Conservation (phyloP, 1,140 invertebrate genomes). For the Gonioctena quinquepunctata region DNA sequence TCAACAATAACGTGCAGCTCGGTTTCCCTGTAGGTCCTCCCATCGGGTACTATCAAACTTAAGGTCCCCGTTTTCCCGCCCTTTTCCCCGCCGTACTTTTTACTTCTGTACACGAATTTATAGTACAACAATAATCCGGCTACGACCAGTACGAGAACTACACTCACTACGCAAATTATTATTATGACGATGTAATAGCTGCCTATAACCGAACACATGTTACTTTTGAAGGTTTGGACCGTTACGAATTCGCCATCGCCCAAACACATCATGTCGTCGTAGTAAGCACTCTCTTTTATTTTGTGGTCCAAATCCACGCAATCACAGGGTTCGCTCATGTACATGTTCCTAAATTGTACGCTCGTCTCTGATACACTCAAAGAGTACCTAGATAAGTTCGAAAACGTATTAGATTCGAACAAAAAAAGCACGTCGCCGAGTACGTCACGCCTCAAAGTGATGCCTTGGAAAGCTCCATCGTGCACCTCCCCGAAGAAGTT, state of each 20-base stretch:
- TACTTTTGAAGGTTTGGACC: conserved; percentile 40
- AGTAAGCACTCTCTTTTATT: conserved; percentile 39
- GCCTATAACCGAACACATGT: conserved; percentile 42
- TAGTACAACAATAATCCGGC: conserved; percentile 37
- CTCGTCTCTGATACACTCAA: conserved; percentile 62
- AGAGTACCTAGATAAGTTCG: conserved; percentile 61
- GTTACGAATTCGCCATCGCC: conserved; percentile 34
- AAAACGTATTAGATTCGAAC: conserved; percentile 70
- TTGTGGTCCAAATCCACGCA: conserved; percentile 59
- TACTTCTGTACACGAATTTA: conserved; percentile 38
- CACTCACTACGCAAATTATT: conserved; percentile 36
- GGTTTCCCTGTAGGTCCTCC: conserved; percentile 79
- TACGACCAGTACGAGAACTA: conserved; percentile 36
- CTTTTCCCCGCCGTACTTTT: conserved; percentile 59
- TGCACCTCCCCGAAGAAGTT: conserved; percentile 64
- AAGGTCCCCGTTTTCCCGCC: conserved; percentile 45
- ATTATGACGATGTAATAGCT: conserved; percentile 43
- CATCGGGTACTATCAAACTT: conserved; percentile 75
- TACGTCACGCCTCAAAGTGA: conserved; percentile 60
- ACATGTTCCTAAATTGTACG: conserved; percentile 62
- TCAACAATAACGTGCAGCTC: conserved; percentile 84
- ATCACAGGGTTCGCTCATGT: conserved; percentile 64
- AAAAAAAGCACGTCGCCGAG: conserved; percentile 55
- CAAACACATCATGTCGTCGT: conserved; percentile 45
- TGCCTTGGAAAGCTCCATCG: conserved; percentile 65